phyloP scores from a whole-genome alignment of 2,888 invertebrate genomes.

The Phrixothrix hirtus region DNA sequence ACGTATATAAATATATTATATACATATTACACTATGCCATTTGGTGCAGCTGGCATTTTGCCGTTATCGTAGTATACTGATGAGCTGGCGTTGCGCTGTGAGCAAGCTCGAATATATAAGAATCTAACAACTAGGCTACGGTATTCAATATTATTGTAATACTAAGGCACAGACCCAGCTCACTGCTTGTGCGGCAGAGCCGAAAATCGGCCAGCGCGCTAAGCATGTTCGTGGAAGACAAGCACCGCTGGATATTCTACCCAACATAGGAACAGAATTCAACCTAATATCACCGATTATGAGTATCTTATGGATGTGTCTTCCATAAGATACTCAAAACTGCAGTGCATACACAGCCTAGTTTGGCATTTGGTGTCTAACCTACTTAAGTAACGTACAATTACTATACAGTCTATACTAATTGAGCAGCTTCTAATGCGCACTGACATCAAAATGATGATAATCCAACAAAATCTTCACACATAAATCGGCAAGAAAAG shows the following conservation, averaged over 20 bases:
- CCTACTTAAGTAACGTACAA: slow-evolving; percentile 29
- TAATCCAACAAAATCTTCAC: slow-evolving; percentile 53
- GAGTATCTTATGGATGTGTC: slow-evolving; percentile 35
- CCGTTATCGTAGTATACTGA: slow-evolving; percentile 35
- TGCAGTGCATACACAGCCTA: slow-evolving; percentile 43
- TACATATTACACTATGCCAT: slow-evolving; percentile 43
- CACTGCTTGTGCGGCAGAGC: slow-evolving; percentile 51
- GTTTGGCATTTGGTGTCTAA: slow-evolving; percentile 34
- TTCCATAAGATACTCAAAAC: slow-evolving; percentile 35
- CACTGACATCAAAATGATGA: slow-evolving; percentile 45
- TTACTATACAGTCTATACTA: slow-evolving; percentile 46
- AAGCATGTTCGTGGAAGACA: slow-evolving; percentile 56
- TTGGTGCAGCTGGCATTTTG: slow-evolving; percentile 41
- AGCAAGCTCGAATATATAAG: slow-evolving; percentile 54
- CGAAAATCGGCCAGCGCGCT: slow-evolving; percentile 34
- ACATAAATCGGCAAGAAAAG: slow-evolving; percentile 54
- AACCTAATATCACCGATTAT: slow-evolving; percentile 43
- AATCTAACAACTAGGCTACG: slow-evolving; percentile 49
- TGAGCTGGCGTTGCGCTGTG: slow-evolving; percentile 51
- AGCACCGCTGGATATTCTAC: slow-evolving; percentile 57
- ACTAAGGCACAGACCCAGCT: slow-evolving; percentile 59
- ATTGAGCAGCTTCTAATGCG: slow-evolving; percentile 54
- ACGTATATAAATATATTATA: slow-evolving; percentile 48
- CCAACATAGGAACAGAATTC: slow-evolving; percentile 56
- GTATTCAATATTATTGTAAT: slow-evolving; percentile 58